Conservation (phyloP, 2,797 vertebrate genomes). For the Denticeps clupeoides region DNA sequence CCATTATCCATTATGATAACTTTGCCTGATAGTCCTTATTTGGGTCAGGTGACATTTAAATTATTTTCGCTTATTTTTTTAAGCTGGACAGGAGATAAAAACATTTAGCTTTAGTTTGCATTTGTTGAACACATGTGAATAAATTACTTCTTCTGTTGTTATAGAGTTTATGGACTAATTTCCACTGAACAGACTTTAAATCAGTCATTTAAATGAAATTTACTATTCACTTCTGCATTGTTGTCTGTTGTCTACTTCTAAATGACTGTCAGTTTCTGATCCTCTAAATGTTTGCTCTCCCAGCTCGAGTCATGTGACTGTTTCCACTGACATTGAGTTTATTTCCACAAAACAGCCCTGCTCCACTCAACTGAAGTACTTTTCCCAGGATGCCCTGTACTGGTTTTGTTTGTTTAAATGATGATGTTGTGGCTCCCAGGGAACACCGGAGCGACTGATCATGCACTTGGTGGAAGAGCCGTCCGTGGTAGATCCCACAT, state of each 20-base stretch:
- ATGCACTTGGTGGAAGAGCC: constrained; percentile 96
- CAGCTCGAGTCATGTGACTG: background rate
- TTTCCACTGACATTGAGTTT: background rate
- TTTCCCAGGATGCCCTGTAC: background rate
- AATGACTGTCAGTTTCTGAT: constrained; percentile 43
- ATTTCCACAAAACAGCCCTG: background rate
- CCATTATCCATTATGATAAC: too few relatives aligned
- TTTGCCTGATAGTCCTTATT: too few relatives aligned
- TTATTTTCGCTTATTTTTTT: too few relatives aligned
- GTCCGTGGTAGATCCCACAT: constrained; percentile 92
- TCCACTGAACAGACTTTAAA: background rate
- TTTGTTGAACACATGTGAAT: too few relatives aligned
- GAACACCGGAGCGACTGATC: constrained; percentile 86
- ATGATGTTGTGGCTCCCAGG: constrained; percentile 52
- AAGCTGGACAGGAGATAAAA: too few relatives aligned
- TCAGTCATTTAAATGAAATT: background rate
- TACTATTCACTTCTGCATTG: background rate
- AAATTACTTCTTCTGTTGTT: background rate
- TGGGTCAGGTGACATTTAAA: too few relatives aligned
- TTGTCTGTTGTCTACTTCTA: constrained; percentile 11
- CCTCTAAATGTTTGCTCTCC: constrained; percentile 30
- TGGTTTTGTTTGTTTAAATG: background rate
- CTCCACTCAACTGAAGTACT: background rate
- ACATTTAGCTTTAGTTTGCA: too few relatives aligned
- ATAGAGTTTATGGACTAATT: too few relatives aligned